phyloP scores from a whole-genome alignment of 2,113 vertebrate species.

The Brachirus orientalis region DNA sequence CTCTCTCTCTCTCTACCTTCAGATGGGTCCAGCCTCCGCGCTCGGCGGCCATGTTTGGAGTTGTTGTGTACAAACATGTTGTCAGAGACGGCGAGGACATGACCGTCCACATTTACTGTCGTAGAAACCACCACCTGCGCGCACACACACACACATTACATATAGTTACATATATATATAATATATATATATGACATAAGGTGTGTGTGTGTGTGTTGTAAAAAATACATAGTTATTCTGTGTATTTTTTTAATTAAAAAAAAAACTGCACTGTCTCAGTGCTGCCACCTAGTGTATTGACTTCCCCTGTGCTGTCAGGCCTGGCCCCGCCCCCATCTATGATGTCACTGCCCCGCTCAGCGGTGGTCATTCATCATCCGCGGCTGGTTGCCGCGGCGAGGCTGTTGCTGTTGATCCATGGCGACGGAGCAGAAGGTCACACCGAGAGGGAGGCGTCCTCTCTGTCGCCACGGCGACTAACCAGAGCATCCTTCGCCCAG shows the following conservation, averaged over 20 bases:
- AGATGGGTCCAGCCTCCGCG: conserved; percentile 77
- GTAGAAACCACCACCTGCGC: conserved; percentile 79
- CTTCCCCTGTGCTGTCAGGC: not conserved
- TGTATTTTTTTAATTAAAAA: not conserved
- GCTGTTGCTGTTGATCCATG: conserved; percentile 41
- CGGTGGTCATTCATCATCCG: conserved; percentile 33
- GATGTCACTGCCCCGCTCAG: conserved; percentile 19
- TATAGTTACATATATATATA: not conserved
- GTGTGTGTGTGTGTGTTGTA: too few relatives aligned
- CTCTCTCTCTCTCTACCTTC: conserved; percentile 69
- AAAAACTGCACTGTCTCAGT: not conserved
- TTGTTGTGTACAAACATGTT: conserved; percentile 85
- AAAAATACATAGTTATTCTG: too few relatives aligned
- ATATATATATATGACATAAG: too few relatives aligned
- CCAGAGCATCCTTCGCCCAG: conserved; percentile 46
- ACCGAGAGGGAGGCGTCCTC: conserved; percentile 24
- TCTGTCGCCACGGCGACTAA: conserved; percentile 46
- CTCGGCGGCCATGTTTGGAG: conserved; percentile 82
- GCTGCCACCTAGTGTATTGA: not conserved
- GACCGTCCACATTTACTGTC: conserved; percentile 76
- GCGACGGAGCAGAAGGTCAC: conserved; percentile 37
- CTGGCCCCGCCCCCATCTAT: too few relatives aligned
- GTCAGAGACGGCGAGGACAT: conserved; percentile 75
- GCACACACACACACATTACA: not conserved
- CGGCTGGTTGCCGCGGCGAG: conserved; percentile 24